Base-by-base conservation (phyloP, 2,797 vertebrate genomes). In the Phalloptychus januarius region DNA sequence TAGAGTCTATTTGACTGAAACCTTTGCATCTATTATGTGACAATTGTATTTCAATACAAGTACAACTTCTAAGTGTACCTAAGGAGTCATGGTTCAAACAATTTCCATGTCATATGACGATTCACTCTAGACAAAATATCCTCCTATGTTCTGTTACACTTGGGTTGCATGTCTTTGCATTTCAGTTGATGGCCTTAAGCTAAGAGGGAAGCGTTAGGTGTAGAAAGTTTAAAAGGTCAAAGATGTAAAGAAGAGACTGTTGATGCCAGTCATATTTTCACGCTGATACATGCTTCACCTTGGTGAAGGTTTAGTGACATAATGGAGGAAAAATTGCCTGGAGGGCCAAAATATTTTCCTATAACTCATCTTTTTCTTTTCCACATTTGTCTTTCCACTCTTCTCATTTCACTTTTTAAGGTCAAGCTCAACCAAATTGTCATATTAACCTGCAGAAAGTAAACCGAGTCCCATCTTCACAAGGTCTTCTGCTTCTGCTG, bases 181-280 rank as follows among this genome's bases (percentile, higher is more conserved):
- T 82, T 83, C 82, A 83, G 79, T 89, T 93, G 33, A 42, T 78
- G 46, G 76, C 88, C 84, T 1, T 12, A 75, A 88, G 88, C 87
- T 0, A 52, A 54, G 8, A 58, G 72, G 75, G 2, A 4, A 83
- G 72, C 80, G 6, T 69, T 25, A 69, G 40, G 38, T 44, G 65
- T 44, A n/a, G 50, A 75, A 81, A 82, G 78, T 79, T 63, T 71
- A 91, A 42, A 90, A 92, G 88, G 86, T 89, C 79, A 85, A 63
- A 86, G 61, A 83, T 81, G 71, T 83, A 84, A 87, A 85, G 79
- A 87, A 86, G 83, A 84, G 20, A 18, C 84, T 74, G 79, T 81
- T 86, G 90, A 91, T 90, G 87, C 88, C 78, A 83, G 84, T 85
- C 85, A 87, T 80, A 86, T 81, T 88, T 89, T 80, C 71, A 58